These are phyloP conservation scores for Euura saliciscinereae DNA, from an alignment of 1,140 invertebrate genomes.

Conservation along the genomic window DNA sequence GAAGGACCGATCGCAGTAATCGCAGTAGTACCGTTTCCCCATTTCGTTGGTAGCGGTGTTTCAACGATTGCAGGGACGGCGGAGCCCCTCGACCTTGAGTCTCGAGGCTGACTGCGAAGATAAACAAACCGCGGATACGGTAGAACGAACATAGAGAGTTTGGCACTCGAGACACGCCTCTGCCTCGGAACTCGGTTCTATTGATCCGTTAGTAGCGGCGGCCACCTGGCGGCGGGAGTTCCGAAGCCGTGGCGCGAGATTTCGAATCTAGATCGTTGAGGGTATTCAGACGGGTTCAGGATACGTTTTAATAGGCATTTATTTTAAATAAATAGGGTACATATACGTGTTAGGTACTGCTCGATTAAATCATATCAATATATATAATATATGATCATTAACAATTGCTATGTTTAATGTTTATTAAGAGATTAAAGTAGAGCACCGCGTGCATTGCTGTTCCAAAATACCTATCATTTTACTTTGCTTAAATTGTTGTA, in stretches of 20 bases:
- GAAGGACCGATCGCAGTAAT: slow-evolving; percentile 74
- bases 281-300: too few relatives aligned
- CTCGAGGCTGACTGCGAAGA: not conserved
- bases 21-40: slow-evolving; percentile 71
- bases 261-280: too few relatives aligned
- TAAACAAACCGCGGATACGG: not conserved
- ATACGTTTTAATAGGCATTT: slow-evolving; percentile 33
- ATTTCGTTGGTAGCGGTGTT: slow-evolving; percentile 41
- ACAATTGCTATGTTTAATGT: not conserved
- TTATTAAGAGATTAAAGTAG: slow-evolving; percentile 28
- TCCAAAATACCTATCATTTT: not conserved
- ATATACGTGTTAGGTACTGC: slow-evolving; percentile 35
- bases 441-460: slow-evolving; percentile 39
- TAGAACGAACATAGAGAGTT: too few relatives aligned
- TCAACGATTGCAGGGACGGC: too few relatives aligned
- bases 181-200: not conserved
- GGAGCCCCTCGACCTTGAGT: too few relatives aligned
- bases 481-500: too few relatives aligned
- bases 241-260: too few relatives aligned
- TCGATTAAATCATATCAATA: slow-evolving; percentile 38
- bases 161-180: not conserved
- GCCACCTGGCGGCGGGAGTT: too few relatives aligned
- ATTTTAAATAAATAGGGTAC: slow-evolving; percentile 51
- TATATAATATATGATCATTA: slow-evolving; percentile 33
- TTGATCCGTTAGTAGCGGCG: not conserved